Evolutionary conservation across 2,888 invertebrate species (phyloP), one percentile per base, ranked within the genome.

Genomic region (Zootermopsis nevadensis): DNA sequence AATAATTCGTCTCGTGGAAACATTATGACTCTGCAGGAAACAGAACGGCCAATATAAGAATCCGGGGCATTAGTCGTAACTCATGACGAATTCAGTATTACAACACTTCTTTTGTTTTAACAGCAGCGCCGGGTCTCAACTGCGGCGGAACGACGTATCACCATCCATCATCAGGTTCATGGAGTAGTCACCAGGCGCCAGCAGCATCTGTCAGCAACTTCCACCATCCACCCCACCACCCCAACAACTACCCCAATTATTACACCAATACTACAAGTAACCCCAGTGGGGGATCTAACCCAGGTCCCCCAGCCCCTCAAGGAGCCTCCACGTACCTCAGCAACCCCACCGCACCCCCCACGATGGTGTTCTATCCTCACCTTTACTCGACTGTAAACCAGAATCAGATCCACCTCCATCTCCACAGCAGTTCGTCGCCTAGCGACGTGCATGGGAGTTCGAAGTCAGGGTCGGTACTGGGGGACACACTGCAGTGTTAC

Each of bases 371-470:
- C 0, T 93, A 93, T 87, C 96, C 96, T 0, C 95, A 95, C 87
- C 90, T 96, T 0, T 95, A 95, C 89, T 95, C 96, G 69, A 96
- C 96, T 35, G 95, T 96, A 82, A 96, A 96, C 88, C 96, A 96
- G 89, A 96, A 96, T 89, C 95, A 96, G 91, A 96, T 96, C 85
- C 96, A 96, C 88, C 91, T 96, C 33, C 96, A 96, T 87, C 89
- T 95, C 42, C 96, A 96, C 89, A 93, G 81, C 55, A 77, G 48
- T 48, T 55, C 76, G 22, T 69, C 76, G 53, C 84, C 81, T 8
- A 83, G 38, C 38, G 77, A 60, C 31, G 53, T 77, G 55, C 72
- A 82, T 67, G 72, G 84, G 83, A 77, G 55, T 55, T 74, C 83
- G 83, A 77, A 79, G 83, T 42, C 84, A n/a, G 55, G 30, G 6